A percentile compares a stretch with the other conserved stretches of the same genome.
phyloP scores from a whole-genome alignment of 2,888 invertebrate species.

The Odiellus spinosus region DNA sequence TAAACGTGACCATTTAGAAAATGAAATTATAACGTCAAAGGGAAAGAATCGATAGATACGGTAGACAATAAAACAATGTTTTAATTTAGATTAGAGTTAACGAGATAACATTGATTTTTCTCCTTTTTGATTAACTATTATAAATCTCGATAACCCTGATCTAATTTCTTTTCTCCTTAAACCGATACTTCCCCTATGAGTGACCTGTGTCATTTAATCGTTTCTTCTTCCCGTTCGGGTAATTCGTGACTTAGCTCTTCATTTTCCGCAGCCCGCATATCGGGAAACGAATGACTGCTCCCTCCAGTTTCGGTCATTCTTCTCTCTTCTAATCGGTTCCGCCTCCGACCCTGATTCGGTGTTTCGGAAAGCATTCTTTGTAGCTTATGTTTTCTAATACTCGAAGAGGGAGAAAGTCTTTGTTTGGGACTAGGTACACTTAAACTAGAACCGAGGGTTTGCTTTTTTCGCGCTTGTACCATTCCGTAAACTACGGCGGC shows the following conservation, averaged over 20 bases:
- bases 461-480: slow-evolving; percentile 62
- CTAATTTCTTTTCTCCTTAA: too few relatives aligned
- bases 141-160: too few relatives aligned
- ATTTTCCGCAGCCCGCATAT: slow-evolving; percentile 13
- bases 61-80: too few relatives aligned
- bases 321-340: slow-evolving; percentile 12
- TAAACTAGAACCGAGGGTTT: slow-evolving; percentile 26
- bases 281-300: slow-evolving; percentile 15
- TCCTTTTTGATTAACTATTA: too few relatives aligned
- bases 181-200: too few relatives aligned
- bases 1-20: too few relatives aligned
- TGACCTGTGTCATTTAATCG: too few relatives aligned
- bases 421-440: slow-evolving; percentile 15
- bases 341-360: slow-evolving; percentile 13
- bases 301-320: slow-evolving; percentile 16
- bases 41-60: too few relatives aligned
- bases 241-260: slow-evolving; percentile 1
- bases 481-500: slow-evolving; percentile 77
- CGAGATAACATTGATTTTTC: too few relatives aligned
- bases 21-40: too few relatives aligned
- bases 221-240: too few relatives aligned
- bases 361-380: slow-evolving; percentile 19
- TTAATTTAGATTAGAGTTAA: too few relatives aligned
- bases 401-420: slow-evolving; percentile 8
- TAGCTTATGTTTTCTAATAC: slow-evolving; percentile 14